A percentile compares a stretch with the other conserved stretches of the same genome.
Evolutionary conservation across 2,797 vertebrate species (phyloP).

Genomic region (Dendrocincla tyrannina): DNA sequence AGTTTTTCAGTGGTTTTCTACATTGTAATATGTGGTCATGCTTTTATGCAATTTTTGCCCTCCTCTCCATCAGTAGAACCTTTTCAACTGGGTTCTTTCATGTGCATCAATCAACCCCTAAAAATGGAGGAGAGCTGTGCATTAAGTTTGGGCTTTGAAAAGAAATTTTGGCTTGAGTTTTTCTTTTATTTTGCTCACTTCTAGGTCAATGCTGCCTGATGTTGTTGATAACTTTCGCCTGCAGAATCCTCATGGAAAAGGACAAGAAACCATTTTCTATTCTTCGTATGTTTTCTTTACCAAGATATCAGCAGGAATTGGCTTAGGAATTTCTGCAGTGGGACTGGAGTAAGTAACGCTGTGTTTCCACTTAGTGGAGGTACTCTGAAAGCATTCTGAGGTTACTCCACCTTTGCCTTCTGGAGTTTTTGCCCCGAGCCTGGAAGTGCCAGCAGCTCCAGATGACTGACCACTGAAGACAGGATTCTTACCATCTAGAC

Average conservation of each 20-base stretch:
- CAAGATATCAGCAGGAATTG: constrained; percentile 90
- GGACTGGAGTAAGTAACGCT: constrained; percentile 87
- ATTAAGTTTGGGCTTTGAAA: not conserved
- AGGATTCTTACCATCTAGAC: not conserved
- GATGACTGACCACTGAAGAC: not conserved
- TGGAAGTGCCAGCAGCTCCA: constrained; percentile 1
- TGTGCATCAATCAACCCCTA: not conserved
- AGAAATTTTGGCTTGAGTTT: not conserved
- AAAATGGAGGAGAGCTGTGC: not conserved
- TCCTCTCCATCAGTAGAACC: not conserved
- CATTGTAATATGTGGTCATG: not conserved
- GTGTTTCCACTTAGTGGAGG: not conserved
- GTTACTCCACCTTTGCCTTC: not conserved
- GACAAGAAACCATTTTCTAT: constrained; percentile 97
- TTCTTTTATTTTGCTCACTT: not conserved
- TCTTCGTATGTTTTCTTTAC: constrained; percentile 96
- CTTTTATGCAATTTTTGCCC: not conserved
- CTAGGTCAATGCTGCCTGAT: constrained; percentile 97
- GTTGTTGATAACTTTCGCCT: constrained; percentile 93
- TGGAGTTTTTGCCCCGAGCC: not conserved
- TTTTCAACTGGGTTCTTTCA: not conserved
- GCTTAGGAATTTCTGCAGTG: constrained; percentile 92
- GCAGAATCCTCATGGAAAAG: constrained; percentile 83
- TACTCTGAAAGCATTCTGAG: constrained; percentile 3
- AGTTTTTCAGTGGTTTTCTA: not conserved